Evolutionary conservation across 2,113 vertebrate species (phyloP).

Genomic region (Callipepla squamata): DNA sequence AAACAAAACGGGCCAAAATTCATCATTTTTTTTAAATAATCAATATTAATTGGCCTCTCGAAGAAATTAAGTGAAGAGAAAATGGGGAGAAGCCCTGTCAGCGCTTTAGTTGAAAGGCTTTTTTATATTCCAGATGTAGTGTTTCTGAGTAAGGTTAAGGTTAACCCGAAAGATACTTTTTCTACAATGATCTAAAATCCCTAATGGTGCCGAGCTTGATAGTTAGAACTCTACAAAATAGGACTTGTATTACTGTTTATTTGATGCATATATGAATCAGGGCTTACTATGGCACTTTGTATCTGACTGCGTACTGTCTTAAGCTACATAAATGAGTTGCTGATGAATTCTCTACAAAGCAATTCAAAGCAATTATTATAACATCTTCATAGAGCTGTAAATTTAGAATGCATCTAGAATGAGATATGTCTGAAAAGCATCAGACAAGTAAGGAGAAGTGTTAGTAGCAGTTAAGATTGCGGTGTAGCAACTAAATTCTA

Average conservation of each 20-base stretch:
- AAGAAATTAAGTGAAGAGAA: neutral
- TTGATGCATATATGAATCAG: neutral
- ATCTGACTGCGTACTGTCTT: neutral
- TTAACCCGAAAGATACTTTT: neutral
- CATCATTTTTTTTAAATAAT: neutral
- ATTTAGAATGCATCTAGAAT: neutral
- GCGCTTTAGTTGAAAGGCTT: neutral
- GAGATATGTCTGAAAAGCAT: neutral
- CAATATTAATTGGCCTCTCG: neutral
- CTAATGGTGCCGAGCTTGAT: neutral
- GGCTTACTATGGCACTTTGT: neutral
- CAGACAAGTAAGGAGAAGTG: neutral
- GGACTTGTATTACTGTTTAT: neutral
- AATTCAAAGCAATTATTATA: neutral
- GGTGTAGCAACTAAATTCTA: neutral
- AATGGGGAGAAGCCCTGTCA: neutral
- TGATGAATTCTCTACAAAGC: neutral
- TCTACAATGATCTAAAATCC: neutral
- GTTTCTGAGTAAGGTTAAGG: neutral
- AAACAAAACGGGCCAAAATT: neutral
- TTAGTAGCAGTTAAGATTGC: neutral
- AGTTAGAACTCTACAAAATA: neutral
- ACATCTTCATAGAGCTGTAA: neutral
- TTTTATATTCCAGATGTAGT: neutral
- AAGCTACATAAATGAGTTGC: neutral